A percentile compares a stretch with the other conserved stretches of the same genome.
phyloP scores from a whole-genome alignment of 2,888 invertebrate genomes.

The Euzophera pinguis region DNA sequence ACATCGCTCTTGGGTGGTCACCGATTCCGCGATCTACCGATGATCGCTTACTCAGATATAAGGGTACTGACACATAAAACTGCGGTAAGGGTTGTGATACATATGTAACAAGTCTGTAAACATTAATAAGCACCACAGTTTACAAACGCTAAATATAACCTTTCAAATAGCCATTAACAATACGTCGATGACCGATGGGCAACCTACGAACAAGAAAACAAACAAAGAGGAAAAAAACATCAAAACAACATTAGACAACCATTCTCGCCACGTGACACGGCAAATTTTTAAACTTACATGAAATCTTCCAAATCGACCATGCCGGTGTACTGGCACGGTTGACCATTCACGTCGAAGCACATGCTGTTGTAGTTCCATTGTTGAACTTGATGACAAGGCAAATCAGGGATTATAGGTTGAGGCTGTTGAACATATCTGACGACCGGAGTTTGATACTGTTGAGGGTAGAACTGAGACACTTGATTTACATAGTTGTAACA shows the following conservation, averaged over 20 bases:
- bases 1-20: too few relatives aligned
- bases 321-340: constrained; percentile 83
- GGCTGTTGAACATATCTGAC: constrained; percentile 34
- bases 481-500: constrained; percentile 42
- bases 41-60: too few relatives aligned
- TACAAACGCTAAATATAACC: not conserved
- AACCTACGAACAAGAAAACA: not conserved
- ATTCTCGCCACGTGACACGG: constrained; percentile 7
- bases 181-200: not conserved
- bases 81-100: too few relatives aligned
- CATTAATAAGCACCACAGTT: too few relatives aligned
- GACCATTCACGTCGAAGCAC: constrained; percentile 83
- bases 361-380: constrained; percentile 83
- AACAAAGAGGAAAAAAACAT: constrained; percentile 11
- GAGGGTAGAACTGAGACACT: constrained; percentile 37
- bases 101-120: too few relatives aligned
- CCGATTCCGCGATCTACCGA: too few relatives aligned
- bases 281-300: constrained; percentile 79
- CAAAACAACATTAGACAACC: not conserved
- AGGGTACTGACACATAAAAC: too few relatives aligned
- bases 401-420: constrained; percentile 36
- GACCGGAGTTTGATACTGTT: constrained; percentile 34
- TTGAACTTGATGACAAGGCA: constrained; percentile 71
- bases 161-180: not conserved
- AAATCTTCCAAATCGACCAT: constrained; percentile 87